Evolutionary conservation across 1,140 invertebrate genomes (phyloP).

Genomic region (Ylistrum balloti): DNA sequence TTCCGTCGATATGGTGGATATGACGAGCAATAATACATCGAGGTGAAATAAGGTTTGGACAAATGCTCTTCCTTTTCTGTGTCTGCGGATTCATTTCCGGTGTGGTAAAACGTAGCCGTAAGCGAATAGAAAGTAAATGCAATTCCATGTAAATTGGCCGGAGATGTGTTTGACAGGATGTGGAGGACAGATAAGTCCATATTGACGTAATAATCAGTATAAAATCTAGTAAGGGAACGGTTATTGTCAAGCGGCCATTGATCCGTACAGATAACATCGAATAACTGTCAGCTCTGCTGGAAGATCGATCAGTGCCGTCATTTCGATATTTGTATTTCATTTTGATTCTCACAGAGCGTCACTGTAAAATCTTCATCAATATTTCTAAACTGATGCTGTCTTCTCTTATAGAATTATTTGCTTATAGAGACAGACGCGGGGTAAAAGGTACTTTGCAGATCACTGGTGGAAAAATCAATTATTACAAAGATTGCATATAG

Average conservation of each 20-base stretch:
- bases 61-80: background rate
- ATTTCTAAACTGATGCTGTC: background rate
- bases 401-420: background rate
- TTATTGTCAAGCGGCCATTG: background rate
- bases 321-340: slow-evolving; percentile 29
- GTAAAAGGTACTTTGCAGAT: background rate
- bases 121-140: background rate
- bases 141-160: background rate
- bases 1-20: background rate
- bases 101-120: background rate
- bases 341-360: background rate
- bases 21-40: background rate
- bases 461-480: background rate
- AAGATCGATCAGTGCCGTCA: background rate
- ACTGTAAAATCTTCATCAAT: slow-evolving; percentile 9
- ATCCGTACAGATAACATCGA: background rate
- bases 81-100: background rate
- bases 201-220: slow-evolving; percentile 35
- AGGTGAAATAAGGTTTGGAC: background rate
- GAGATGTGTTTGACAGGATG: background rate
- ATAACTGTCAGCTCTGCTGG: background rate
- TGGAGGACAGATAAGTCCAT: background rate
- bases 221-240: background rate
- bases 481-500: background rate
- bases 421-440: background rate